Conservation (phyloP, 2,888 invertebrate genomes). For the Drosophila anomelani region DNA sequence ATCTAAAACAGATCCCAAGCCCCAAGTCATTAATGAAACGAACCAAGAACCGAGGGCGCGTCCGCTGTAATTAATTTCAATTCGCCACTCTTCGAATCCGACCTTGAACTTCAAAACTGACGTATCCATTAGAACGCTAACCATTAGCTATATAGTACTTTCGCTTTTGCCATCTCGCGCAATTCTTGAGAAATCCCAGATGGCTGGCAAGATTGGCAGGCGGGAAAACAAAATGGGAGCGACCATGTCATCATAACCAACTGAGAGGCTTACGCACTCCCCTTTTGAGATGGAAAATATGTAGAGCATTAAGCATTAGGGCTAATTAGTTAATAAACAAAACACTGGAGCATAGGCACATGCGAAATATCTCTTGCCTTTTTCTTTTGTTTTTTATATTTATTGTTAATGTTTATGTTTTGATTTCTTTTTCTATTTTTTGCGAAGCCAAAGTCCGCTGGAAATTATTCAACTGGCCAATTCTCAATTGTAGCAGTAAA, state of each 20-base stretch:
- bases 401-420: background rate
- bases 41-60: constrained; percentile 47
- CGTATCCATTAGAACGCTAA: constrained; percentile 67
- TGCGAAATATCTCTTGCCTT: constrained; percentile 33
- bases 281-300: constrained; percentile 30
- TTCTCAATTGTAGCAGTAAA: constrained; percentile 33
- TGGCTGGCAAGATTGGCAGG: constrained; percentile 37
- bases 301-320: constrained; percentile 68
- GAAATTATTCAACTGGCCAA: constrained; percentile 18
- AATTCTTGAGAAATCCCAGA: constrained; percentile 65
- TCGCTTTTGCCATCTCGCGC: constrained; percentile 59
- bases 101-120: constrained; percentile 68
- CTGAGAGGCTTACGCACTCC: constrained; percentile 34
- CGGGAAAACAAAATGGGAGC: constrained; percentile 41
- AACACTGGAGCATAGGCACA: constrained; percentile 32
- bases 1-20: constrained; percentile 62
- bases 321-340: constrained; percentile 70
- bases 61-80: constrained; percentile 69
- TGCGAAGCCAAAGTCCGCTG: constrained; percentile 18
- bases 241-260: constrained; percentile 42
- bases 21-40: constrained; percentile 40
- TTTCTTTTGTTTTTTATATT: constrained; percentile 19
- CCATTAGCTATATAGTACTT: constrained; percentile 52
- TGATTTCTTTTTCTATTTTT: constrained; percentile 20
- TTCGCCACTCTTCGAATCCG: constrained; percentile 63